Base-by-base conservation (phyloP, 2,888 invertebrate species). In the Cerceris rybyensis region DNA sequence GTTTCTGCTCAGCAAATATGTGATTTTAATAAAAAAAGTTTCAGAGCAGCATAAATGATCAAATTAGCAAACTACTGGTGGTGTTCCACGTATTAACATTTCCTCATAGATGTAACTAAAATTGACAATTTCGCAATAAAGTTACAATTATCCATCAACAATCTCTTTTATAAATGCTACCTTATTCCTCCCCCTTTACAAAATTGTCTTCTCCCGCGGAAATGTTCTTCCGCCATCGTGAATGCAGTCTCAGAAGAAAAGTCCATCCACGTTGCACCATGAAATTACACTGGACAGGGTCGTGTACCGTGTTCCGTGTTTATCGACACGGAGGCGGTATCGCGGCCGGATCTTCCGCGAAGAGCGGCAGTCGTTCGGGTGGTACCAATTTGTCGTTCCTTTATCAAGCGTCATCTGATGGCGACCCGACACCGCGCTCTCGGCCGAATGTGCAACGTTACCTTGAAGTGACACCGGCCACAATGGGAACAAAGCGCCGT, bases 371-470 rank as follows among this genome's bases (percentile, higher is more conserved):
- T 89, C 89, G 88, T 91, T 91, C 89, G 91, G 91, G 92, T 92
- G 92, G 92, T 91, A 92, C 89, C 92, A 91, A 92, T 92, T 92
- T 92, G 91, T 92, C 90, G 87, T 89, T 84, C 82, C 89, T 89
- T 92, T 92, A 92, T 92, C 92, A 89, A 87, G 86, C 90, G 89
- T 91, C 90, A 92, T 92, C 92, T 92, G 88, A 89, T 88, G 90
- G 91, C 90, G 91, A 92, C 89, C 91, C 90, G 91, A 92, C 92
- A 91, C 91, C 91, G 84, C 81, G 80, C 75, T 72, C 73, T 64
- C 80, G 83, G 82, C 82, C 88, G 89, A 88, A 88, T 89, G 28
- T 28, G 85, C 84, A 81, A 84, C 83, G 88, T 87, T 89, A 88
- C 89, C 88, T 86, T 89, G 87, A 89, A 92, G 91, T 91, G 92